phyloP scores from a whole-genome alignment of 92 coral and sea anemone genomes.

The Zoanthus solanderi region DNA sequence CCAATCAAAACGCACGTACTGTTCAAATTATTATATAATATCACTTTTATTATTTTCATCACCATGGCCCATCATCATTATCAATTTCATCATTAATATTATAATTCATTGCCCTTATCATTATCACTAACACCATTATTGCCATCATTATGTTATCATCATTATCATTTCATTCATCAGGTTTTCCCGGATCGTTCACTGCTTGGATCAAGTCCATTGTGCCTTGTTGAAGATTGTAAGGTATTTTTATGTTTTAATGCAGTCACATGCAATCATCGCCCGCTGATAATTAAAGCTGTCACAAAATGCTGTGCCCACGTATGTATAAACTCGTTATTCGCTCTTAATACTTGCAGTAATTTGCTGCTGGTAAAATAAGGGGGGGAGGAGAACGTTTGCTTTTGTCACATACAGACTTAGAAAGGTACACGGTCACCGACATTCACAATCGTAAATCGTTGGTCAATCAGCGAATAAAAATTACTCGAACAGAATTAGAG shows the following conservation, averaged over 20 bases:
- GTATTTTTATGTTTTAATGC: constrained; percentile 62
- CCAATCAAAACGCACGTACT: no score
- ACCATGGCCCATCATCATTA: neutral
- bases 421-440: no score
- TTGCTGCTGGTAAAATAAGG: neutral
- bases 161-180: neutral
- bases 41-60: neutral
- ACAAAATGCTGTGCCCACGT: neutral
- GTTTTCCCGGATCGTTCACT: constrained; percentile 44
- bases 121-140: neutral
- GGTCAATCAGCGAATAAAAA: no score
- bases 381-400: no score
- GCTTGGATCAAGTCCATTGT: constrained; percentile 88
- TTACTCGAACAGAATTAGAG: no score
- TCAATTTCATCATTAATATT: neutral
- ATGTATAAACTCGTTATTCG: constrained; percentile 22
- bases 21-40: no score
- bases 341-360: neutral
- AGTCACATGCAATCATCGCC: constrained; percentile 11
- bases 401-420: no score
- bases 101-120: neutral
- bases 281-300: neutral
- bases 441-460: no score
- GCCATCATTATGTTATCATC: neutral
- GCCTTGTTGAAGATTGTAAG: constrained; percentile 94